A percentile compares a stretch with the other conserved stretches of the same genome.
These are phyloP conservation scores for Bembecia ichneumoniformis DNA, from an alignment of 2,888 invertebrate genomes.

Conservation along the genomic window DNA sequence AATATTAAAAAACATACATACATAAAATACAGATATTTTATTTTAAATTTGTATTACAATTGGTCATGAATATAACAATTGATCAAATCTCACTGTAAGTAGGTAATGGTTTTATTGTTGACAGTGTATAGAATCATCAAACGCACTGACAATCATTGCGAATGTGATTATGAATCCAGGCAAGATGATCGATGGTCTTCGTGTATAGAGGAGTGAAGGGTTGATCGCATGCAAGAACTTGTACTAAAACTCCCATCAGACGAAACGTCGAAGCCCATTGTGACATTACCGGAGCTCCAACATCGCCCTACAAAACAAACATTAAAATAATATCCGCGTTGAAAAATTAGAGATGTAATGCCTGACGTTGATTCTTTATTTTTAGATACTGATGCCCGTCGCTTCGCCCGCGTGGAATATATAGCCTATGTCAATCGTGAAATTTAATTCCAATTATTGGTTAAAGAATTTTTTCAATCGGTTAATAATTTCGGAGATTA, in stretches of 20 bases:
- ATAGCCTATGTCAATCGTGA: no score
- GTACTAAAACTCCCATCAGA: conserved; percentile 64
- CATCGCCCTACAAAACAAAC: conserved; percentile 49
- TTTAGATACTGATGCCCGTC: no score
- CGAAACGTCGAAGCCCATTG: conserved; percentile 60
- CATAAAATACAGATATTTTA: no score
- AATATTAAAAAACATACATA: no score
- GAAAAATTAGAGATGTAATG: not conserved
- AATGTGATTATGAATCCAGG: conserved; percentile 72
- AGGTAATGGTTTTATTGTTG: not conserved
- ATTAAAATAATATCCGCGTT: not conserved
- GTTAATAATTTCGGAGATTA: no score
- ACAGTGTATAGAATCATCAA: conserved; percentile 6
- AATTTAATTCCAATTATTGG: no score
- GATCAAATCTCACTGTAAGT: not conserved
- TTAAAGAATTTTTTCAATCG: no score
- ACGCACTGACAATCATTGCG: conserved; percentile 60
- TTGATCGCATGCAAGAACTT: conserved; percentile 57
- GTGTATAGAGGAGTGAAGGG: conserved; percentile 59
- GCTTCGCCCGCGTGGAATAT: no score
- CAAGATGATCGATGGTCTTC: conserved; percentile 59
- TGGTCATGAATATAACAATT: not conserved
- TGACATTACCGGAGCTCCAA: conserved; percentile 69
- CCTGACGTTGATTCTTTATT: no score
- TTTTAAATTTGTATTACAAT: not conserved